Evolutionary conservation across 1,140 invertebrate genomes (phyloP), one percentile per base, ranked within the genome.

Genomic region (Bradynema listronoti): DNA sequence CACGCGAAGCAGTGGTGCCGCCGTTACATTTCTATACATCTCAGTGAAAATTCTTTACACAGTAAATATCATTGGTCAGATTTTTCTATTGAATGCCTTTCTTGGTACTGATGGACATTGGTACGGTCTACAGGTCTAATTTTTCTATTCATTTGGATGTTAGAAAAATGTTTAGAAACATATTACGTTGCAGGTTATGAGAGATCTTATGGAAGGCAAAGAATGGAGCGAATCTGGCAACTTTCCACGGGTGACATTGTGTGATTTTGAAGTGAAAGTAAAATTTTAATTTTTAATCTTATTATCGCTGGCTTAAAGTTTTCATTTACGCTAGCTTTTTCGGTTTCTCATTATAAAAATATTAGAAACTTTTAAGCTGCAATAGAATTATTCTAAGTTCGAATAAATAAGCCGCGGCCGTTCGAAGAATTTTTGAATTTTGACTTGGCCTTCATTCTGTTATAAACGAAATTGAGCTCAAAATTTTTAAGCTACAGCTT

Each of bases 181-280:
- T n/a, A n/a, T n/a, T n/a, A n/a, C n/a, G n/a, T 73, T 66, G 7
- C 46, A 75, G 69, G 75, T 77, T 33, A 54, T 77, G 9, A 73
- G 68, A 32, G 74, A 77, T 54, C 50, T 77, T 30, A 77, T 77
- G 74, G 73, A 77, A 42, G 74, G 74, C 3, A 50, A 73, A 39
- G 74, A 77, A 59, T 77, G 74, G 74, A 69, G 74, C 39, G 74
- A 77, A 58, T 68, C 63, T 27, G 74, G 74, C n/a, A 63, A 75
- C 52, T 75, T 75, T 53, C 72, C 72, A 9, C 61, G 70, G n/a
- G 74, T 77, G 14, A 77, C 74, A 33, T 45, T 77, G 11, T 77
- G 74, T 57, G 74, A 77, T 58, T 78, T 77, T 56, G 76, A 78
- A 66, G 76, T 77, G 7, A 77, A 77, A 55, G 75, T 74, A 51